phyloP scores from a whole-genome alignment of 2,888 invertebrate species.

The Formica aserva region DNA sequence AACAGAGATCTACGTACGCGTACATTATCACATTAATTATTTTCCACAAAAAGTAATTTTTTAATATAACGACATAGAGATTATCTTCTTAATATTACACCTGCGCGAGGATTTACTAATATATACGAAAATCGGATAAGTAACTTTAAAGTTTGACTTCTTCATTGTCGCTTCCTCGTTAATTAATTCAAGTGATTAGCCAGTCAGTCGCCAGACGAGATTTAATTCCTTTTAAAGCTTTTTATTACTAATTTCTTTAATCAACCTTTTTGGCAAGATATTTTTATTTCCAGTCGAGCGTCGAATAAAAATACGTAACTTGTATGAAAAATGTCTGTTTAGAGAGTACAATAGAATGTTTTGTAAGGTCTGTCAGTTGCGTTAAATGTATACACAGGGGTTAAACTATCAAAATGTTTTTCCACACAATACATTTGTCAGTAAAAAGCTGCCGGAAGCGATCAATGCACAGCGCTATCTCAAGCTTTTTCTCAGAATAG shows the following conservation, averaged over 20 bases:
- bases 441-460: slow-evolving; percentile 1
- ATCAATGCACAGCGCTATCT: background rate
- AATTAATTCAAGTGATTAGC: slow-evolving; percentile 26
- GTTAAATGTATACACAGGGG: background rate
- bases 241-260: slow-evolving; percentile 5
- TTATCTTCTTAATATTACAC: background rate
- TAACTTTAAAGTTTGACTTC: background rate
- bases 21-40: slow-evolving; percentile 2
- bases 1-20: background rate
- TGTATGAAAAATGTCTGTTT: background rate
- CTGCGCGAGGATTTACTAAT: background rate
- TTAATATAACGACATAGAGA: background rate
- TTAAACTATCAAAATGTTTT: background rate
- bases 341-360: background rate
- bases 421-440: background rate
- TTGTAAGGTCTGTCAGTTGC: background rate
- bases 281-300: background rate
- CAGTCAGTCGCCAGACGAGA: background rate
- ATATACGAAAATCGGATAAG: background rate
- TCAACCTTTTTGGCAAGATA: background rate
- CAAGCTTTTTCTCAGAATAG: background rate
- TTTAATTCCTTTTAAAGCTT: background rate
- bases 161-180: background rate
- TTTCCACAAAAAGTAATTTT: background rate
- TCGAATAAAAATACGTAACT: background rate